Conservation (phyloP, 2,113 vertebrate genomes). For the Sylvilagus bachmani region DNA sequence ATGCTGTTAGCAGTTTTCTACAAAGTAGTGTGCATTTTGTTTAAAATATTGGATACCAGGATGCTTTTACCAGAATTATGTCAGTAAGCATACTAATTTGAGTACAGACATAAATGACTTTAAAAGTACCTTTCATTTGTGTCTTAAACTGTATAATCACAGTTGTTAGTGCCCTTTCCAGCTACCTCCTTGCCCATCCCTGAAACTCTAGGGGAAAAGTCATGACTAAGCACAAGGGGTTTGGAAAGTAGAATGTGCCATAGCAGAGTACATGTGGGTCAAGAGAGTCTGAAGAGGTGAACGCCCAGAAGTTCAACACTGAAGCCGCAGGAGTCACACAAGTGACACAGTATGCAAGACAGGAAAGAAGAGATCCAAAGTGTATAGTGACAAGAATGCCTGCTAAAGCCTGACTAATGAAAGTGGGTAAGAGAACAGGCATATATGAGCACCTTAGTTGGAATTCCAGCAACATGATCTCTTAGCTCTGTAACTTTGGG, state of each 20-base stretch:
- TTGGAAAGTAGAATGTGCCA: neutral
- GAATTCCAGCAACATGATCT: neutral
- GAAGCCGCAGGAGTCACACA: neutral
- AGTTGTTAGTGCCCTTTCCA: neutral
- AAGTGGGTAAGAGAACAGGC: neutral
- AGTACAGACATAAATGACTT: neutral
- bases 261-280: neutral
- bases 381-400: neutral
- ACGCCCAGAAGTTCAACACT: neutral
- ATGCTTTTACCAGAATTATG: constrained; percentile 54
- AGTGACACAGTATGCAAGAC: neutral
- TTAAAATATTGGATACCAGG: constrained; percentile 4
- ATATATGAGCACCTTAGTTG: neutral
- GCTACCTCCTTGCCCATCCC: neutral
- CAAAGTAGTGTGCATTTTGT: constrained; percentile 48
- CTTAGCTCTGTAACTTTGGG: neutral
- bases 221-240: neutral
- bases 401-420: neutral
- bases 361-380: neutral
- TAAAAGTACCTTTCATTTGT: neutral
- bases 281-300: neutral
- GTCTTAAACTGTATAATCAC: neutral
- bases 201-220: neutral
- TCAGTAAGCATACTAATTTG: constrained; percentile 43
- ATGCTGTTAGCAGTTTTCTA: constrained; percentile 63